Conservation (phyloP, 2,113 vertebrate species). For the Aramus guarauna region DNA sequence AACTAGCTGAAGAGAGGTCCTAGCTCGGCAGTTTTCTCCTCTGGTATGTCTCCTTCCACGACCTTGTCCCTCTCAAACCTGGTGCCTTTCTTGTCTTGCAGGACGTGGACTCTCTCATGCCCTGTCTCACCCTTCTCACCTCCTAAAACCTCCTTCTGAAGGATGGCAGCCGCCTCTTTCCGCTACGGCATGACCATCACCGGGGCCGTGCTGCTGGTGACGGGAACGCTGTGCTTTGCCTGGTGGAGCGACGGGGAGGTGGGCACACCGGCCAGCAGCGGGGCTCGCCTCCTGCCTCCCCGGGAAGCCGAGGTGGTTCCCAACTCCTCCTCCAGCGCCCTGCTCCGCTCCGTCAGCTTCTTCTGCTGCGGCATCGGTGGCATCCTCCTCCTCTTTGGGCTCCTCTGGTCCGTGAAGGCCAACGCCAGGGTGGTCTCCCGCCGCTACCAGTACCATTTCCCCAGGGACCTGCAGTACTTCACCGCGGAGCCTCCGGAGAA, state of each 20-base stretch:
- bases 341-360: constrained; percentile 71
- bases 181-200: constrained; percentile 59
- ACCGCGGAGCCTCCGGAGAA: constrained; percentile 61
- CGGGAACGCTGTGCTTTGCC: constrained; percentile 69
- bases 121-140: background rate
- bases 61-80: rapidly evolving
- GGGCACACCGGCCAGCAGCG: background rate
- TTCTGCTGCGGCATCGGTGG: constrained; percentile 67
- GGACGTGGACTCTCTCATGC: background rate
- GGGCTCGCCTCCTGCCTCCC: background rate
- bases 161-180: constrained; percentile 35
- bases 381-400: constrained; percentile 71
- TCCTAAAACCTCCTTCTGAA: background rate
- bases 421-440: constrained; percentile 43
- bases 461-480: constrained; percentile 71
- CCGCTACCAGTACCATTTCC: constrained; percentile 65
- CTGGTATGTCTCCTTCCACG: background rate
- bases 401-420: constrained; percentile 71
- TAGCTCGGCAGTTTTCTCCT: background rate
- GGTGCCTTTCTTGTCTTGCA: background rate
- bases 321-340: constrained; percentile 29
- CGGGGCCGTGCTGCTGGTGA: constrained; percentile 65
- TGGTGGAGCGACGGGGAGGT: constrained; percentile 71
- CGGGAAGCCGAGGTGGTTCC: background rate
- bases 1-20: background rate